These are phyloP conservation scores for Drosophila prolongata DNA, from an alignment of 2,888 invertebrate genomes.

Conservation along the genomic window DNA sequence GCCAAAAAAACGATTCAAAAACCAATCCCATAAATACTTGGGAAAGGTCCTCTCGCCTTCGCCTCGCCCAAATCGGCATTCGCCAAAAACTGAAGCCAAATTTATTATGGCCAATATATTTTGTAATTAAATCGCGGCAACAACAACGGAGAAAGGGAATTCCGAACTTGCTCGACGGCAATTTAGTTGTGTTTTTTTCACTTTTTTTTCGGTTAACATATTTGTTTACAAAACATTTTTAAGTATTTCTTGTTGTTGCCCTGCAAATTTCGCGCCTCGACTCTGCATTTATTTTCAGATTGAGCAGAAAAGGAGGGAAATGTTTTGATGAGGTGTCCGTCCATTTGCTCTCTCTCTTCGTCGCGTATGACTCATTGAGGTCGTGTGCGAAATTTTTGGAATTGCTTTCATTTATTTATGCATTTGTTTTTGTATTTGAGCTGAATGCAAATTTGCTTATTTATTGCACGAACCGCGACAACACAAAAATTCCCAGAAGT, in stretches of 20 bases:
- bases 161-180: constrained; percentile 24
- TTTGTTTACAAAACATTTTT: constrained; percentile 49
- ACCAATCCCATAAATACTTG: constrained; percentile 44
- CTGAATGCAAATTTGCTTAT: constrained; percentile 72
- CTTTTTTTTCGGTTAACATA: constrained; percentile 34
- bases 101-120: constrained; percentile 57
- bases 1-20: constrained; percentile 25
- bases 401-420: constrained; percentile 78
- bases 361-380: constrained; percentile 68
- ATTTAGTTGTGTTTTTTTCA: constrained; percentile 28
- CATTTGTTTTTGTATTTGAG: constrained; percentile 74
- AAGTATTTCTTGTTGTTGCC: constrained; percentile 28
- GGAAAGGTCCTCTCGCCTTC: constrained; percentile 35
- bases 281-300: constrained; percentile 40
- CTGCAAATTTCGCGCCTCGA: constrained; percentile 39
- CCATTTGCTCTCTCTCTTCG: constrained; percentile 19
- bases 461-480: constrained; percentile 65
- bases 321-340: constrained; percentile 29
- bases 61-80: constrained; percentile 42
- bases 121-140: constrained; percentile 37
- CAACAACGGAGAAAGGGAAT: constrained; percentile 34
- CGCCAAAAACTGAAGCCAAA: constrained; percentile 45
- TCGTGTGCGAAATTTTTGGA: constrained; percentile 78
- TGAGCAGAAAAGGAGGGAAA: constrained; percentile 14
- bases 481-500: constrained; percentile 66